These are phyloP conservation scores for Stercorarius parasiticus DNA, from an alignment of 2,113 vertebrate species.

Conservation along the genomic window DNA sequence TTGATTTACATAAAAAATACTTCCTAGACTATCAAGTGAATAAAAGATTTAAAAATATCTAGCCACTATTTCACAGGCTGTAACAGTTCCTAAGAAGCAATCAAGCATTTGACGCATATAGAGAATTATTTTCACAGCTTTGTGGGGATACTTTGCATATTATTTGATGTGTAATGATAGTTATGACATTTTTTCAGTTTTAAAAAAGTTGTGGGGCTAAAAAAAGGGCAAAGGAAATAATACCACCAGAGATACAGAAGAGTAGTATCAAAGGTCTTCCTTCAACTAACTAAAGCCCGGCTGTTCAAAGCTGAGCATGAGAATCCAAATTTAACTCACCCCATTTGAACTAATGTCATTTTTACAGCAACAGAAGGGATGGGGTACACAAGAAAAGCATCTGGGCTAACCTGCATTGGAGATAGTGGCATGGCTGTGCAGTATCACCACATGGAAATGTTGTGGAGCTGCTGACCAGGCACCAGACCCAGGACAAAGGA, in stretches of 20 bases:
- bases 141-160: not conserved
- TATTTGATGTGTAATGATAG: not conserved
- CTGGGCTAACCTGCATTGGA: not conserved
- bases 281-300: not conserved
- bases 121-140: not conserved
- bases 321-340: not conserved
- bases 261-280: not conserved
- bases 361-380: not conserved
- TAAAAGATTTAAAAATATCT: not conserved
- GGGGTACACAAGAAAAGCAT: accelerated
- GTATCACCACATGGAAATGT: not conserved
- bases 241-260: not conserved
- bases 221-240: not conserved
- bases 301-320: not conserved
- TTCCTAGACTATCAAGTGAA: not conserved
- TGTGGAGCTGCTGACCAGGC: not conserved
- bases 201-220: not conserved
- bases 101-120: not conserved
- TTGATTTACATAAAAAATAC: not conserved
- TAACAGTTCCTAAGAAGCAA: not conserved
- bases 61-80: not conserved
- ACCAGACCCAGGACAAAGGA: accelerated
- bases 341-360: not conserved
- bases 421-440: not conserved
- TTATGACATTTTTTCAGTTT: not conserved